Percentiles rank a stretch among this genome's conserved stretches.
Evolutionary conservation across 64 coral and sea anemone genomes (phyloP).

Genomic region (Stylophora pistillata): DNA sequence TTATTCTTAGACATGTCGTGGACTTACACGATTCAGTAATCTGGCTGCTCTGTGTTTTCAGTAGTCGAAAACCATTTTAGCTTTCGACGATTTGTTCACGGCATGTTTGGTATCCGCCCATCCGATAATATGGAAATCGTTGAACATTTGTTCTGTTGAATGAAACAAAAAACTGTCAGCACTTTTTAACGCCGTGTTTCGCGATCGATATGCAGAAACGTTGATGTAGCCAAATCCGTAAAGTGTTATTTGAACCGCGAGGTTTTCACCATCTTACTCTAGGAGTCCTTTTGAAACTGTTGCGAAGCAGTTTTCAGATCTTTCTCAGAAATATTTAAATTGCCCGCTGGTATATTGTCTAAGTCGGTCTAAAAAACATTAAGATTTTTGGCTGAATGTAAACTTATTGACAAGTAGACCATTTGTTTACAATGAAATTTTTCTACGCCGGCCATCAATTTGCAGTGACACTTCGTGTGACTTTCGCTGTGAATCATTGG

Average conservation of each 20-base stretch:
- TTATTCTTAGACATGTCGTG: background rate
- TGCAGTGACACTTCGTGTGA: background rate
- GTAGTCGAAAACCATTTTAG: slow-evolving; percentile 15
- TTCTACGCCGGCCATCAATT: background rate
- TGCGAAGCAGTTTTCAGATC: background rate
- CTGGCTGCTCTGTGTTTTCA: background rate
- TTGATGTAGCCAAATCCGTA: background rate
- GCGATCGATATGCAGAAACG: background rate
- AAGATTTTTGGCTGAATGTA: background rate
- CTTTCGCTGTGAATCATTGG: background rate
- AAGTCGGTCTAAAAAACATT: background rate
- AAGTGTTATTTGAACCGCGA: background rate
- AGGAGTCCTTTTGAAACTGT: background rate
- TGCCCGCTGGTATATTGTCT: background rate
- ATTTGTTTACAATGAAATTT: background rate
- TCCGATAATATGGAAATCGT: background rate
- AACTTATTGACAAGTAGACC: background rate
- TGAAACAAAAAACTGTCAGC: background rate
- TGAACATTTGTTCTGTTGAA: background rate
- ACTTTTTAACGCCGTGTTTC: background rate
- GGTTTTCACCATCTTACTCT: background rate
- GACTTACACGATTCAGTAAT: background rate
- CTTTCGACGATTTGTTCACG: background rate
- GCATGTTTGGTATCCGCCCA: background rate
- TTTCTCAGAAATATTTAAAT: background rate